Evolutionary conservation across 2,888 invertebrate species (phyloP).

Genomic region (Encarsia formosa): DNA sequence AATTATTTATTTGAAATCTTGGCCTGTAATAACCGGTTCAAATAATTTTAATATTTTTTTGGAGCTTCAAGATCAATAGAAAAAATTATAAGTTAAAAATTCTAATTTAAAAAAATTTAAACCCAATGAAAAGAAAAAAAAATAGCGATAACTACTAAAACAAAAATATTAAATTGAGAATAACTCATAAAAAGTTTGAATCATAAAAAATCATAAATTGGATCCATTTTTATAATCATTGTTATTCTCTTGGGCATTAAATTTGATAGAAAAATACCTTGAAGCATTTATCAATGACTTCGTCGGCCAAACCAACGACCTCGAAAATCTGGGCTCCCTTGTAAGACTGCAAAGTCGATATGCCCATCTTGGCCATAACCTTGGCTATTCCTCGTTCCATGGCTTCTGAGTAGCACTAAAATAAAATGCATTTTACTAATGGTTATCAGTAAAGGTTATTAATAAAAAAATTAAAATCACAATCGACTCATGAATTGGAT

Average conservation of each 20-base stretch:
- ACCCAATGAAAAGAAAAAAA: no score
- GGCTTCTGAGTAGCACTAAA: constrained; percentile 79
- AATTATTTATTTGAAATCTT: no score
- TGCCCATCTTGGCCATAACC: constrained; percentile 99
- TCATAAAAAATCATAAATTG: constrained; percentile 41
- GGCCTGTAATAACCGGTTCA: no score
- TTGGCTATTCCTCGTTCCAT: constrained; percentile 88
- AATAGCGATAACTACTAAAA: no score
- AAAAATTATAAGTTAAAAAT: no score
- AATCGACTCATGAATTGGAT: constrained; percentile 23
- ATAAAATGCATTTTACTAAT: constrained; percentile 5
- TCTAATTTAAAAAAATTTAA: no score
- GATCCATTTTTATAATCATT: constrained; percentile 43
- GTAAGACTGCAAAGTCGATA: constrained; percentile 96
- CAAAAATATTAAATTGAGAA: constrained; percentile 1
- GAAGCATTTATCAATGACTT: constrained; percentile 93
- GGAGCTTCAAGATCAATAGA: no score
- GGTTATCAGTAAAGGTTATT: constrained; percentile 7
- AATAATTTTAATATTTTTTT: no score
- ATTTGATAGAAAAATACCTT: constrained; percentile 52
- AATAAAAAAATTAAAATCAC: constrained; percentile 15
- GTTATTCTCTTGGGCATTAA: background rate
- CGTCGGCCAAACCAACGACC: constrained; percentile 89
- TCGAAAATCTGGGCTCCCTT: constrained; percentile 99
- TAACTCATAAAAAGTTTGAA: constrained; percentile 35